Percentiles rank a stretch among this genome's conserved stretches.
phyloP scores from a whole-genome alignment of 2,797 vertebrate species.

The Vespertilio murinus region DNA sequence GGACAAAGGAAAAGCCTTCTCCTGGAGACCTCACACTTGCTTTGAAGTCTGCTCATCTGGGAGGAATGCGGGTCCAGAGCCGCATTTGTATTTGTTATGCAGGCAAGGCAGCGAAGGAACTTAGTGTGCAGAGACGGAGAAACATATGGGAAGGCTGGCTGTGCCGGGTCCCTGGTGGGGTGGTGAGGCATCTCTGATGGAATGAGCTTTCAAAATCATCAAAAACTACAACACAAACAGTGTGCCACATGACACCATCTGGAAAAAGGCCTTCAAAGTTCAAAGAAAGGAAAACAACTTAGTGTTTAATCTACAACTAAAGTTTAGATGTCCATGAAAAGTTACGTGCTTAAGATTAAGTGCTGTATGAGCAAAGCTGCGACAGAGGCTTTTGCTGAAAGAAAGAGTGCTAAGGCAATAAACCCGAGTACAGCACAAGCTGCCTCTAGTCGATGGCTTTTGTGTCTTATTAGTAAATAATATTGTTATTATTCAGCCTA shows the following conservation, averaged over 20 bases:
- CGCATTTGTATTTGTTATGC: slow-evolving; percentile 83
- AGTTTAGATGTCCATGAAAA: slow-evolving; percentile 34
- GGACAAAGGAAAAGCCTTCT: slow-evolving; percentile 78
- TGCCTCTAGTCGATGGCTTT: background rate
- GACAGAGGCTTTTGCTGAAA: background rate
- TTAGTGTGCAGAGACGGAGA: slow-evolving; percentile 59
- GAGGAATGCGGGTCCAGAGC: slow-evolving; percentile 81
- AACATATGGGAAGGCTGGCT: slow-evolving; percentile 84
- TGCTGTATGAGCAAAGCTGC: slow-evolving; percentile 9
- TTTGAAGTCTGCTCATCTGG: slow-evolving; percentile 84
- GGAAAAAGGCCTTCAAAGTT: slow-evolving; percentile 66
- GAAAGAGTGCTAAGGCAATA: background rate
- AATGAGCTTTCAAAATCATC: slow-evolving; percentile 82
- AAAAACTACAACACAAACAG: slow-evolving; percentile 74
- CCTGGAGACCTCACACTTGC: slow-evolving; percentile 70
- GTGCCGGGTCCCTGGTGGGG: slow-evolving; percentile 80
- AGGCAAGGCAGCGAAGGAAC: slow-evolving; percentile 78
- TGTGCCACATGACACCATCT: slow-evolving; percentile 73
- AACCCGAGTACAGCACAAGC: background rate
- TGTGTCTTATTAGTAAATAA: background rate
- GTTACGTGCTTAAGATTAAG: slow-evolving; percentile 35
- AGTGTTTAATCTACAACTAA: slow-evolving; percentile 40
- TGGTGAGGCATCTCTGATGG: slow-evolving; percentile 76
- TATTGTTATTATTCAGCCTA: background rate
- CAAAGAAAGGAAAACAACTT: slow-evolving; percentile 67